Percentiles rank a stretch among this genome's conserved stretches.
Conservation (phyloP, 2,113 vertebrate genomes). For the Gambusia affinis region DNA sequence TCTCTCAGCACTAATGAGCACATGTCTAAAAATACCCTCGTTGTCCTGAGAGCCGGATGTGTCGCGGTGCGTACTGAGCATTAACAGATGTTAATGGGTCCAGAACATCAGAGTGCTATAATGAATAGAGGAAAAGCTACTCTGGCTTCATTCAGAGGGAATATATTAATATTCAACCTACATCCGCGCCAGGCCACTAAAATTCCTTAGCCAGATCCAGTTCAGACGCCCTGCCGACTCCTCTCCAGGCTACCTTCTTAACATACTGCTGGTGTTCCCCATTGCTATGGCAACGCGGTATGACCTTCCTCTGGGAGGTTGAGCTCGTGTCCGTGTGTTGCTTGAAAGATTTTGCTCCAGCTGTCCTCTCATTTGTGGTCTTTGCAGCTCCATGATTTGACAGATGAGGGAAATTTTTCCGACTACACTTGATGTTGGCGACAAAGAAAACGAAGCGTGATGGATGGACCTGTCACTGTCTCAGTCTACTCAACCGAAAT, state of each 20-base stretch:
- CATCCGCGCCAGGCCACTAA: constrained; percentile 50
- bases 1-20: constrained; percentile 78
- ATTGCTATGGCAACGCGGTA: constrained; percentile 65
- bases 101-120: constrained; percentile 64
- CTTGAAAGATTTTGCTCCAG: constrained; percentile 54
- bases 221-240: constrained; percentile 18
- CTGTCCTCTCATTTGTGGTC: constrained; percentile 50
- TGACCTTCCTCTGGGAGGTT: constrained; percentile 71
- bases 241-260: constrained; percentile 56
- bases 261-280: constrained; percentile 64
- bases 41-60: constrained; percentile 68
- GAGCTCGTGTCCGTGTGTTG: constrained; percentile 58
- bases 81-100: constrained; percentile 77
- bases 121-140: constrained; percentile 55
- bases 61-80: constrained; percentile 64
- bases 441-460: constrained; percentile 58
- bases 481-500: constrained; percentile 70
- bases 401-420: constrained; percentile 59
- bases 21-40: constrained; percentile 80
- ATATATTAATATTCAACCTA: constrained; percentile 66
- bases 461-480: constrained; percentile 61
- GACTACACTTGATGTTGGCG: constrained; percentile 46
- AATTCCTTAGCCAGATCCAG: constrained; percentile 59
- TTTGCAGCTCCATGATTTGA: constrained; percentile 53
- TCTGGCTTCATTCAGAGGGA: constrained; percentile 49